Conservation (phyloP, 2,797 vertebrate species). For the Cuniculus paca region DNA sequence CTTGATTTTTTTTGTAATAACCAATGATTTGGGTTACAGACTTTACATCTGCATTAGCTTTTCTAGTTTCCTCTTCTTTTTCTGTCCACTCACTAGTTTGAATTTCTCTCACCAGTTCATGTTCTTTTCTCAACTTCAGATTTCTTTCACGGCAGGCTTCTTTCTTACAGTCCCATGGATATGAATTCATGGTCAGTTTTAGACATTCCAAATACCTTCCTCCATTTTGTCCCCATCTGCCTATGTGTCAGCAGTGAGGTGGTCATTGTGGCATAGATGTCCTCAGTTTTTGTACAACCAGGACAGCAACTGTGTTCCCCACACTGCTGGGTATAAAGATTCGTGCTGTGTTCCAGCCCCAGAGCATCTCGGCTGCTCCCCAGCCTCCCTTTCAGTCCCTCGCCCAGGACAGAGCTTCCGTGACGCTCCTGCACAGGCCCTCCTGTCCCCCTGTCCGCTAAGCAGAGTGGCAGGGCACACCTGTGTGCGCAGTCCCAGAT, state of each 20-base stretch:
- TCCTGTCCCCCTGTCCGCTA: background rate
- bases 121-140: background rate
- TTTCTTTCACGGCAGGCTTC: background rate
- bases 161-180: background rate
- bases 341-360: background rate
- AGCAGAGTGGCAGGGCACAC: background rate
- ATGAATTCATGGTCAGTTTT: background rate
- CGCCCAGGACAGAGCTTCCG: background rate
- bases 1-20: background rate
- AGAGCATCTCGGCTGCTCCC: background rate
- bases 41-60: background rate
- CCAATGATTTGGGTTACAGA: background rate
- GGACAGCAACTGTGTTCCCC: background rate
- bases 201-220: background rate
- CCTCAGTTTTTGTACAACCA: background rate
- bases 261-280: background rate
- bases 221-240: background rate
- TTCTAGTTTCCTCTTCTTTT: background rate
- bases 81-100: background rate
- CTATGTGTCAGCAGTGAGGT: background rate
- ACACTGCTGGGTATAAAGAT: background rate
- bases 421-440: background rate
- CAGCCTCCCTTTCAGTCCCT: background rate
- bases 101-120: background rate
- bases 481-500: background rate